A percentile compares a stretch with the other conserved stretches of the same genome.
Evolutionary conservation across 1,140 invertebrate species (phyloP).

Genomic region (Aphaenogaster floridana): DNA sequence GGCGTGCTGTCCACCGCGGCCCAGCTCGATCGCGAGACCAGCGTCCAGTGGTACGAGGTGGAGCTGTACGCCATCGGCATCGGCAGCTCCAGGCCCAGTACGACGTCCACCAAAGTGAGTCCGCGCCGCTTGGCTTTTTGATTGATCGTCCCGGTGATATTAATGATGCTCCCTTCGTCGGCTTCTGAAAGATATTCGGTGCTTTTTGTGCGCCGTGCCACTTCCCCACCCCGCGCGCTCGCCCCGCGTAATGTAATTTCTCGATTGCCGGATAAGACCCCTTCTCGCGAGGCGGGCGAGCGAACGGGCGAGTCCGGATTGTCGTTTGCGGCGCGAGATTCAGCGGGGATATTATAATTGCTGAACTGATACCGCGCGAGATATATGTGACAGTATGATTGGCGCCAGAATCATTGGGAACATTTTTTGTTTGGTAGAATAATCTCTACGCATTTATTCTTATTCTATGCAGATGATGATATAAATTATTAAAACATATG

Average conservation of each 20-base stretch:
- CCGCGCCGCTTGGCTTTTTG: constrained; percentile 59
- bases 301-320: not conserved
- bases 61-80: constrained; percentile 94
- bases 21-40: constrained; percentile 94
- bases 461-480: not conserved
- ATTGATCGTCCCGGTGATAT: constrained; percentile 73
- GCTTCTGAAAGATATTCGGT: constrained; percentile 71
- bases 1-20: constrained; percentile 96
- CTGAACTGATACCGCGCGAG: not conserved
- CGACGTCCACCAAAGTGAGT: constrained; percentile 93
- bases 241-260: constrained; percentile 59
- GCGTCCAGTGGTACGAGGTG: constrained; percentile 92
- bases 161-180: constrained; percentile 67
- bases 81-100: constrained; percentile 89
- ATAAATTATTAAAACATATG: not conserved
- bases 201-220: constrained; percentile 57
- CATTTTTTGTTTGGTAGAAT: constrained; percentile 15
- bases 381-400: not conserved
- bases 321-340: constrained; percentile 18
- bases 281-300: constrained; percentile 6
- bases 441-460: constrained; percentile 13
- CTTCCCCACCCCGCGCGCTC: not conserved
- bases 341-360: constrained; percentile 36
- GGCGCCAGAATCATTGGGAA: not conserved
- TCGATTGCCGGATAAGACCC: constrained; percentile 55